Base-by-base conservation (phyloP, 2,888 invertebrate genomes). In the Melikaiella ostensackeni region DNA sequence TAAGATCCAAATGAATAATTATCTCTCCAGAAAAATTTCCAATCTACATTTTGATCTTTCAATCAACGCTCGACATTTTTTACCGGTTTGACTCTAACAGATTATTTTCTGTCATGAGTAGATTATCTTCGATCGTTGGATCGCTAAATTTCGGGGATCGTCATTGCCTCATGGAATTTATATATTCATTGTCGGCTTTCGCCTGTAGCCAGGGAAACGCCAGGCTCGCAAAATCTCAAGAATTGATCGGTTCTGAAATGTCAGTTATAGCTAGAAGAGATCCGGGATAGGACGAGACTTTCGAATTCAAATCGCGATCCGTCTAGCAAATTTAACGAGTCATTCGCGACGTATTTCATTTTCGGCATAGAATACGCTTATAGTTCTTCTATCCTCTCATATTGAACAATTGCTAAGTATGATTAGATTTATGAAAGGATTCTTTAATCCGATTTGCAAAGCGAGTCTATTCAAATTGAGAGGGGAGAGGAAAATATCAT, bases 101-200 rank as follows among this genome's bases (percentile, higher is more conserved):
- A 70, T 70, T 70, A 70, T 70, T 70, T 70, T 70, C 70, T 70
- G 70, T 70, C 70, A 70, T 50, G 70, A 63, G 35, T 63, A 33
- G 42, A 64, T 64, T 64, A 64, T 64, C 64, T 42, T 64, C 64
- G 64, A 64, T 64, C 64, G 8, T 16, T 38, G 38, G 70, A 30
- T 70, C 50, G 70, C 70, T 70, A 70, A 70, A 70, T 50, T 70
- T 70, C n/a, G 70, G 70, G 30, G 24, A 50, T 70, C 70, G 50
- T 50, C 30, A 70, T 70, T 70, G 46, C 24, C 27, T 66, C 13
- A 16, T 46, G 70, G 24, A 70, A 70, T 70, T 50, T 30, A 50
- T 46, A 50, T 70, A 70, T 70, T 70, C 50, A 70, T 70, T 50
- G 70, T 70, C 30, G 30, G 27, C 42, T 66, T 66, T 27, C 19